Evolutionary conservation across 2,113 vertebrate genomes (phyloP), one percentile per base, ranked within the genome.

Genomic region (Hyla sarda): DNA sequence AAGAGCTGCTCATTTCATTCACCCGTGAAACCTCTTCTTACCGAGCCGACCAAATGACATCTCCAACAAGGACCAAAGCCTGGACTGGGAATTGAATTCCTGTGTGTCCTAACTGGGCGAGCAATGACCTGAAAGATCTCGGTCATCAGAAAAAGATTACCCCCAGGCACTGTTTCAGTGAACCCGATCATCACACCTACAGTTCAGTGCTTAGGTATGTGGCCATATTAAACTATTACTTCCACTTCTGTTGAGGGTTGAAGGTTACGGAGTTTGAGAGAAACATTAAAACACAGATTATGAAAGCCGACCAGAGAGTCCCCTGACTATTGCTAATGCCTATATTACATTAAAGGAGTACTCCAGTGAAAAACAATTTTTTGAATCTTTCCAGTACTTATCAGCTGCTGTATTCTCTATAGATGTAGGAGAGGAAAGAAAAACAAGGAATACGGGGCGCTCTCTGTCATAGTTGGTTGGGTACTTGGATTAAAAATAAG

Each of bases 171-270:
- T 41, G 47, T 85, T 48, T 71, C 62, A 34, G 28, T 85, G 75
- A 85, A 85, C 84, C 84, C 54, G 67, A 79, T 21, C 84, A 85
- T 85, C 75, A 85, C 84, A 85, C 84, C 74, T 79, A 79, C 62
- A 79, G 84, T 69, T 85, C 84, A 85, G 45, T 85, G 84, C 84
- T 54, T 79, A 71, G 84, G 60, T 85, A 85, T 85, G 75, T 85
- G 75, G 75, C 75, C 48, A 72, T 50, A 25, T 79, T 79, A 85
- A 85, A 77, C 84, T 41, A 71, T 72, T 71, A 52, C 74, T 77
- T 85, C 72, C 83, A 67, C 56, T 81, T 62, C 78, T 81, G 78
- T 65, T 60, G 56, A 81, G 30, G 77, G 52, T 41, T 79, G 54
- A 77, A 54, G 28, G 75, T 60, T 37, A n/a, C 14, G 10, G 34